phyloP scores from a whole-genome alignment of 2,113 vertebrate species.

The Epinephelus moara region DNA sequence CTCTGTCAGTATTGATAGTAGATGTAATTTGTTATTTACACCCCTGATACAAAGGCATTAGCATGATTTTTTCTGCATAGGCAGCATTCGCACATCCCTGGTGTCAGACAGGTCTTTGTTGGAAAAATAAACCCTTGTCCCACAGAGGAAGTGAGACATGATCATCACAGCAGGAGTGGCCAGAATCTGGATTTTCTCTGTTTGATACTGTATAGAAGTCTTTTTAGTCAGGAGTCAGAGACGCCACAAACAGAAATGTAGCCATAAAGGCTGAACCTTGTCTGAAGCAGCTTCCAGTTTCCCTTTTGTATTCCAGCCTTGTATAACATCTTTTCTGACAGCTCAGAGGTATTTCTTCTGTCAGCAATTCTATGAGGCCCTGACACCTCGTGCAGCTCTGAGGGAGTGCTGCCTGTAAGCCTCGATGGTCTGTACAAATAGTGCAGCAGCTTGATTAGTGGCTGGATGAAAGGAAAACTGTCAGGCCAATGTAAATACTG shows the following conservation, averaged over 20 bases:
- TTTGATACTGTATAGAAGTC: background rate
- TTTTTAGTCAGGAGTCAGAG: background rate
- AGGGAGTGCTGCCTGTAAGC: conserved; percentile 33
- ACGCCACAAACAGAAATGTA: background rate
- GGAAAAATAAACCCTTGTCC: background rate
- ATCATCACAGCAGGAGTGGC: background rate
- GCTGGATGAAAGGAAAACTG: conserved; percentile 31
- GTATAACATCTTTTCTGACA: background rate
- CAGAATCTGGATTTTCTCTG: background rate
- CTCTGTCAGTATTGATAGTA: no score
- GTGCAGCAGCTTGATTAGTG: conserved; percentile 33
- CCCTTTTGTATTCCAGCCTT: background rate
- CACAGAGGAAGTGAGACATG: background rate
- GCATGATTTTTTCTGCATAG: no score
- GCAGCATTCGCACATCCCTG: no score
- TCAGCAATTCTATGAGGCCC: conserved; percentile 10
- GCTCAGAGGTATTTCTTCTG: conserved; percentile 30
- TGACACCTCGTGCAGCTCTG: conserved; percentile 21
- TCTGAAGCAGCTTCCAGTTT: background rate
- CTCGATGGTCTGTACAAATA: conserved; percentile 22
- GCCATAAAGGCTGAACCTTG: background rate
- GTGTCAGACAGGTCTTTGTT: background rate
- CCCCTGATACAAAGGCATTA: no score
- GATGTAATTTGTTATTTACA: no score
- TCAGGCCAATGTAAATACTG: background rate